Evolutionary conservation across 1,140 invertebrate species (phyloP), one percentile per base, ranked within the genome.

Genomic region (Odontomachus brunneus): DNA sequence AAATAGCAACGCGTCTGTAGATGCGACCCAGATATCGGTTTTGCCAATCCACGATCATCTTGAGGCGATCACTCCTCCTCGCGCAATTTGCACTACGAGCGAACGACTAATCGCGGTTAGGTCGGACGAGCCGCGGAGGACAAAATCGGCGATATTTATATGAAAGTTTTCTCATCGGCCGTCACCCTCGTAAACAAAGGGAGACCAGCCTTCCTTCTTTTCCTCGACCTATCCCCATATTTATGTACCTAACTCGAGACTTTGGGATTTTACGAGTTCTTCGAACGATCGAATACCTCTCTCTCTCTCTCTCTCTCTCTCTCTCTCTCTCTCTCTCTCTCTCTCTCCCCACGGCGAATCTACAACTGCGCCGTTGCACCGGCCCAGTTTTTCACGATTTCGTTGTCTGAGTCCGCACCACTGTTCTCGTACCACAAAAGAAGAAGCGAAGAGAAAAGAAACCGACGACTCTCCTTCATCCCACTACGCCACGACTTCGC

Each of bases 401-500:
- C 29, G 19, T 67, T 67, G 65, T 53, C 62, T 44, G 24, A 51
- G 29, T 51, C 51, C 71, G 26, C 19, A 33, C 19, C 14, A n/a
- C 17, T 57, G 17, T 15, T 1, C 55, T 29, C n/a, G 15, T 15
- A 24, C 9, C 22, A 26, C 49, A 57, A 38, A 71, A 29, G 48
- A 48, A 69, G 72, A 59, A 55, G 65, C 53, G 24, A 75, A 51
- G 15, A 65, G 19, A 19, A 80, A 85, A 84, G 66, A 83, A 89
- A 88, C 84, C 22, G 57, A 85, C 53, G 65, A 86, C 84, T 80
- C 72, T 84, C 48, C 81, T 81, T 88, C 71, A 57, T 62, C 82
- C 55, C 33, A 75, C 66, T 87, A 74, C 19, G 73, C 86, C 84
- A 88, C 86, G 84, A 90, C 86, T 65, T 85, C 73, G 62, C 78